Evolutionary conservation across 1,140 invertebrate species (phyloP), one percentile per base, ranked within the genome.

Genomic region (Zaprionus camerounensis): DNA sequence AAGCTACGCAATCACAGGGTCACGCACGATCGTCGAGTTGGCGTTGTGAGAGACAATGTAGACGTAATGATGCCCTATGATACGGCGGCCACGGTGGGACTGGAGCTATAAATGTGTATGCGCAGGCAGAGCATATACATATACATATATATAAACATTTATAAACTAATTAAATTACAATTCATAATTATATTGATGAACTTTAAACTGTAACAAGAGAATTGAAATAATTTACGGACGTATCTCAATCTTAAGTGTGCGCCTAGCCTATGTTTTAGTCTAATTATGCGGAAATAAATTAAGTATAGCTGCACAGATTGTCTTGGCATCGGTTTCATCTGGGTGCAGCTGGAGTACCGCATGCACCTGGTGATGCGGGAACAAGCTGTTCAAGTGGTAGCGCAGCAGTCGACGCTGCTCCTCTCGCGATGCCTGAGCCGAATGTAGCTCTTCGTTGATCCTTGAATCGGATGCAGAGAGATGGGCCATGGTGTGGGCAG

Each of bases 261-360:
- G 61, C 49, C 41, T 76, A 74, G 59, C 64, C 68, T 79, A 76
- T 67, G 41, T 67, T 56, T 64, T 90, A 91, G 78, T 72, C 81
- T 91, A 91, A 84, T 91, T 91, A 83, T 91, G 76, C 12, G 95
- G 95, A 93, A 96, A 96, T 94, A 96, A 95, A 24, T 94, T 94
- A 63, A 98, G 93, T 76, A 99, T 97, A 66, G 97, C 95, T 38
- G 97, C 96, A 93, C 97, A 99, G 76, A 99, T 97, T 82, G 96
- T 96, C 84, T 98, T 96, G 0, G 97, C 95, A 93, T 98, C 96
- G 2, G 95, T 97, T 92, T 98, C 97, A 34, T 97, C 96, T 1
- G 98, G 98, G 93, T 97, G 96, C 51, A 96, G 91, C 57, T 96
- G 94, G 96, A 99, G 97, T 0, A 96, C 97, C 31, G 96, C 94